phyloP scores from a whole-genome alignment of 2,113 vertebrate genomes.

The Rhea americana region DNA sequence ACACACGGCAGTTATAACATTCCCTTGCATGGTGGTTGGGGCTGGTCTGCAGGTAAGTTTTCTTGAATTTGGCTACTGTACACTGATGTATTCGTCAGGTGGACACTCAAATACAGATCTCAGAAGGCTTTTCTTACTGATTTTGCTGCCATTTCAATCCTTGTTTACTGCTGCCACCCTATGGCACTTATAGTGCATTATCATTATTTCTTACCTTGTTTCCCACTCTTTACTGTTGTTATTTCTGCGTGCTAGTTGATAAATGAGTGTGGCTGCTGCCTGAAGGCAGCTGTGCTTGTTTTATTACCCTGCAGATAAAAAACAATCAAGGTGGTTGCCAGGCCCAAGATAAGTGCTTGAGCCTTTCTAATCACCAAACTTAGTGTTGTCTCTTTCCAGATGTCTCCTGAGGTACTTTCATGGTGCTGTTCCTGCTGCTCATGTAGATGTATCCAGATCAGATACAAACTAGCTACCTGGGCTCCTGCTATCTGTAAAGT shows the following conservation, averaged over 20 bases:
- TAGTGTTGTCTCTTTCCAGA: neutral
- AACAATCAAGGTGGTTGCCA: neutral
- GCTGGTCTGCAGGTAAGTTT: slow-evolving; percentile 70
- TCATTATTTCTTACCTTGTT: neutral
- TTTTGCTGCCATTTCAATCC: neutral
- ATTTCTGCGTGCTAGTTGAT: neutral
- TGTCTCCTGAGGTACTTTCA: neutral
- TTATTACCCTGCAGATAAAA: neutral
- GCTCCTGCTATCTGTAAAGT: neutral
- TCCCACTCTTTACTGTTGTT: neutral
- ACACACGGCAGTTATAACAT: slow-evolving; percentile 56
- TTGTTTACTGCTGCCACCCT: slow-evolving; percentile 13
- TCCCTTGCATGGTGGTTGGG: slow-evolving; percentile 55
- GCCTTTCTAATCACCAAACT: neutral
- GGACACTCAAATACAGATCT: neutral
- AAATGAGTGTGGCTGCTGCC: neutral
- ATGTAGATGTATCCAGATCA: neutral
- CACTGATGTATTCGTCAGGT: neutral
- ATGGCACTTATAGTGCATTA: neutral
- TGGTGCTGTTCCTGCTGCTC: neutral
- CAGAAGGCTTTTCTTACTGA: neutral
- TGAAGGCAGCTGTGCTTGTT: neutral
- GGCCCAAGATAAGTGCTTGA: neutral
- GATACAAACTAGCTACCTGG: neutral
- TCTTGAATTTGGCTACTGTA: neutral